phyloP scores from a whole-genome alignment of 2,113 vertebrate species.

The Lampris megalopsis region DNA sequence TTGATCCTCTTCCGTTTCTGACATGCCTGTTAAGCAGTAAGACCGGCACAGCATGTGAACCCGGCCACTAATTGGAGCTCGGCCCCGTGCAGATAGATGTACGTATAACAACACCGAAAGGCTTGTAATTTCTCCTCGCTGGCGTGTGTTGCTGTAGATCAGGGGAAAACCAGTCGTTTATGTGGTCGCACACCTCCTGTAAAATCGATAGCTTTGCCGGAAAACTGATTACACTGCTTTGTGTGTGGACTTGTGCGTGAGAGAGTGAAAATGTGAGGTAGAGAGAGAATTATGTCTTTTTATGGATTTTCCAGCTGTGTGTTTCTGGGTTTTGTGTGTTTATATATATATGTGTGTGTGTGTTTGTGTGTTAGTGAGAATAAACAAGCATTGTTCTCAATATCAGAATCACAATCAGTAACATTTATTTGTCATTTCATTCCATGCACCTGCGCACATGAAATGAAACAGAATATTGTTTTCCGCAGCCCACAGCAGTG shows the following conservation, averaged over 20 bases:
- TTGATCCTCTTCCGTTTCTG: no score
- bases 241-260: background rate
- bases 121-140: background rate
- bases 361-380: background rate
- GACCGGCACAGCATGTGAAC: background rate
- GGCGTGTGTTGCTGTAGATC: background rate
- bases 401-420: no score
- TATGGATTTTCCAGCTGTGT: background rate
- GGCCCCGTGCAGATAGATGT: background rate
- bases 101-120: background rate
- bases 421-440: no score
- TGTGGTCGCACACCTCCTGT: background rate
- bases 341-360: background rate
- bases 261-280: background rate
- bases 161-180: background rate
- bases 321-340: background rate
- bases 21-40: no score
- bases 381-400: background rate
- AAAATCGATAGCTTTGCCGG: conserved; percentile 10
- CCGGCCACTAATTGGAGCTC: background rate
- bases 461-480: no score
- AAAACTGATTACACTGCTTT: background rate
- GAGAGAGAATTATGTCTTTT: no score
- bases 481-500: no score
- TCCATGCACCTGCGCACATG: no score